These are phyloP conservation scores for Apistogramma diplotaenia DNA, from an alignment of 2,113 vertebrate genomes.

Conservation along the genomic window DNA sequence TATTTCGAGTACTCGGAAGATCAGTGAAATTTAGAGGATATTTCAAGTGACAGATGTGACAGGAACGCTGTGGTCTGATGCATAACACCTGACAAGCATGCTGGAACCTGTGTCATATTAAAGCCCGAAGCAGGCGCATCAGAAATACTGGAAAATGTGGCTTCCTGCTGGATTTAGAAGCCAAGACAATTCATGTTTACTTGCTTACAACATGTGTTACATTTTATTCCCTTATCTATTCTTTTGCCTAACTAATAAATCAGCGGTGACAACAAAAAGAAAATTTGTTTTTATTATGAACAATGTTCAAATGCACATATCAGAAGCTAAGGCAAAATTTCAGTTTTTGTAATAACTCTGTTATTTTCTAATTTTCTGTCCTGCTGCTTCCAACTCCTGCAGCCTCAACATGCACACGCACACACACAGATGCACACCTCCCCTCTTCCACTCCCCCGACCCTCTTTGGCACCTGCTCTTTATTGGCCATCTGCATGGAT, in stretches of 20 bases:
- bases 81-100: constrained; percentile 53
- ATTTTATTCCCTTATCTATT: constrained; percentile 1
- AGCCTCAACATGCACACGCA: neutral
- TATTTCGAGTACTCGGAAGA: constrained; percentile 3
- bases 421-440: neutral
- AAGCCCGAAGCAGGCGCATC: constrained; percentile 14
- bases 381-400: neutral
- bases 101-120: constrained; percentile 24
- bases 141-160: constrained; percentile 5
- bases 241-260: neutral
- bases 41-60: constrained; percentile 56
- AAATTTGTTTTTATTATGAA: neutral
- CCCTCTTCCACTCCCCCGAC: constrained; percentile 20
- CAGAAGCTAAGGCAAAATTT: neutral
- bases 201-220: constrained; percentile 2
- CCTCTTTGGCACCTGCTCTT: constrained; percentile 63
- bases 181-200: constrained; percentile 27
- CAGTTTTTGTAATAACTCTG: neutral
- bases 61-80: constrained; percentile 48
- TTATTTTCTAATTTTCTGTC: neutral
- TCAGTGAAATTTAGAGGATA: constrained; percentile 20
- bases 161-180: constrained; percentile 38
- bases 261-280: neutral
- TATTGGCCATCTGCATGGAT: constrained; percentile 74
- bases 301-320: neutral